These are phyloP conservation scores for Otis tarda DNA, from an alignment of 2,113 vertebrate genomes.

Conservation along the genomic window DNA sequence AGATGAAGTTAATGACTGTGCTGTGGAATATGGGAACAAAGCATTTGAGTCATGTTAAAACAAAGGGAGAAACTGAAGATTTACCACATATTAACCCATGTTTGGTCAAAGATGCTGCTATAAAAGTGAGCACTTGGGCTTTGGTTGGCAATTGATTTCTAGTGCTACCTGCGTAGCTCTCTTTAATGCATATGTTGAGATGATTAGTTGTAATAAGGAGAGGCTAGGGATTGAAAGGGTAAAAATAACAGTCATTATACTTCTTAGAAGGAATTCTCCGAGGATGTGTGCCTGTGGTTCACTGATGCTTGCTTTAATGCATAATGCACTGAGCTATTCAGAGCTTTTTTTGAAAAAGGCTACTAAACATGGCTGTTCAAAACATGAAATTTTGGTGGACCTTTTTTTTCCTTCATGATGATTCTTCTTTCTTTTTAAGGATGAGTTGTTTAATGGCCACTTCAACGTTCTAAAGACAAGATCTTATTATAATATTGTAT, in stretches of 20 bases:
- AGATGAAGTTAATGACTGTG: neutral
- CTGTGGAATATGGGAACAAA: slow-evolving; percentile 1
- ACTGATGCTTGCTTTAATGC: neutral
- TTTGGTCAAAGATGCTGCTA: neutral
- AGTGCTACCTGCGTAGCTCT: neutral
- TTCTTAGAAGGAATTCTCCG: slow-evolving; percentile 31
- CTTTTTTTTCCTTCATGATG: neutral
- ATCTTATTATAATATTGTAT: neutral
- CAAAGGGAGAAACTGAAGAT: neutral
- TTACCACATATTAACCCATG: neutral
- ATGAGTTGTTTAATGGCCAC: neutral
- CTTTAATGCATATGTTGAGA: neutral
- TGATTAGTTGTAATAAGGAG: slow-evolving; percentile 31
- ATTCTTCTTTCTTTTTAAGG: neutral
- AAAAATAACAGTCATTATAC: slow-evolving; percentile 57
- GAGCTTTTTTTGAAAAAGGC: neutral
- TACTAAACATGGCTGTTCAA: neutral
- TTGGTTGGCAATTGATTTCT: slow-evolving; percentile 14
- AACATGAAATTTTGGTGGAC: neutral
- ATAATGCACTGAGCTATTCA: neutral
- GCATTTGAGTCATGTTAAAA: neutral
- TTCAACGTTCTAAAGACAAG: neutral
- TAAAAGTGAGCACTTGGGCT: neutral
- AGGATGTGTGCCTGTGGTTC: neutral
- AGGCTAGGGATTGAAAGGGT: slow-evolving; percentile 39